phyloP scores from a whole-genome alignment of 2,113 vertebrate genomes.

The Leuciscus idus region DNA sequence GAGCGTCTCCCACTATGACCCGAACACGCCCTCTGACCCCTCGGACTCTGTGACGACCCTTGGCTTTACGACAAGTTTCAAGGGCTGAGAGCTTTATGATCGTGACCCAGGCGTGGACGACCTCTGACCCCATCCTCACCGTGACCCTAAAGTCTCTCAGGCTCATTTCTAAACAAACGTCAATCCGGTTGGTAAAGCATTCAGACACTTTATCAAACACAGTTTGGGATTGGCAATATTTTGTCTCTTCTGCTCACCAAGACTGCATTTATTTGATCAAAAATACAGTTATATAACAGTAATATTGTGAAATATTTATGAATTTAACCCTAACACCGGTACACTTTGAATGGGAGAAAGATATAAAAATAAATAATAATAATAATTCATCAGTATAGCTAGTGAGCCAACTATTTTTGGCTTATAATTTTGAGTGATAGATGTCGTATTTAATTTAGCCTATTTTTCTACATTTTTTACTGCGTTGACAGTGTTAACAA shows the following conservation, averaged over 20 bases:
- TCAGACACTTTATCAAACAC: neutral
- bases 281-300: neutral
- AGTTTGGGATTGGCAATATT: neutral
- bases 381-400: no score
- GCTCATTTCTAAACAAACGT: neutral
- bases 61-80: constrained; percentile 28
- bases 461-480: no score
- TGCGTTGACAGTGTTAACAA: no score
- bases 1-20: neutral
- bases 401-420: no score
- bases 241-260: neutral
- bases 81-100: constrained; percentile 51
- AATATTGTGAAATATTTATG: neutral
- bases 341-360: no score
- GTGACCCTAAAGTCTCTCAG: constrained; percentile 40
- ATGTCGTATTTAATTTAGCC: no score
- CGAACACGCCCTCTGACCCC: constrained; percentile 15
- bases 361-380: no score
- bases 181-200: neutral
- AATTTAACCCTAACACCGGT: no score
- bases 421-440: no score
- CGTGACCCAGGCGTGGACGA: constrained; percentile 46
- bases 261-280: neutral
- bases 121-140: constrained; percentile 42
- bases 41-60: neutral